Conservation (phyloP, 2,797 vertebrate species). For the Micropoecilia bifurca region DNA sequence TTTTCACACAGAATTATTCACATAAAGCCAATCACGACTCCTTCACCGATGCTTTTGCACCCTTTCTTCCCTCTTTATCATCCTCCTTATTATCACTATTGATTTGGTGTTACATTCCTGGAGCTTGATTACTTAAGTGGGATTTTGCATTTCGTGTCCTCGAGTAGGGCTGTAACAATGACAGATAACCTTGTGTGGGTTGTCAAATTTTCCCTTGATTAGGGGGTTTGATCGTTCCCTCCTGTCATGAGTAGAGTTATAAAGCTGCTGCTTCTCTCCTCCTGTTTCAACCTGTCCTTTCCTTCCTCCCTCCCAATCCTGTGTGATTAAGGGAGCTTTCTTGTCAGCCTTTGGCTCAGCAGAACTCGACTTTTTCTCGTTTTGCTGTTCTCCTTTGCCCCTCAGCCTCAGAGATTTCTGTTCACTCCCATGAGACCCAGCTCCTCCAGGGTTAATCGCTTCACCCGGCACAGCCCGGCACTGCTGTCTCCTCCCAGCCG, state of each 20-base stretch:
- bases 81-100: constrained; percentile 9
- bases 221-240: constrained; percentile 7
- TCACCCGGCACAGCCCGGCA: constrained; percentile 54
- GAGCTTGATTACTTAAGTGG: constrained; percentile 67
- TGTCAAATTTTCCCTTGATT: constrained; percentile 32
- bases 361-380: constrained; percentile 21
- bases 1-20: background rate
- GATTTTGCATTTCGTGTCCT: constrained; percentile 45
- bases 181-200: constrained; percentile 14
- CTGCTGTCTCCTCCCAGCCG: constrained; percentile 36
- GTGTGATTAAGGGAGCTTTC: constrained; percentile 31
- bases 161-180: constrained; percentile 19
- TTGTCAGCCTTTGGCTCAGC: constrained; percentile 37
- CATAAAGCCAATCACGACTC: constrained; percentile 41
- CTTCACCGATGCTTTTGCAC: constrained; percentile 28
- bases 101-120: constrained; percentile 52
- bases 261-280: constrained; percentile 1
- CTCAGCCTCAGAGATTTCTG: background rate
- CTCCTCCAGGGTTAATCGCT: constrained; percentile 31
- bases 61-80: constrained; percentile 16
- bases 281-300: background rate
- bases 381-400: background rate
- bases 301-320: constrained; percentile 14
- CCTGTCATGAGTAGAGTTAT: constrained; percentile 12
- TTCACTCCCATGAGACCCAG: background rate